These are phyloP conservation scores for Caracal caracal DNA, from an alignment of 2,113 vertebrate species.

Conservation along the genomic window DNA sequence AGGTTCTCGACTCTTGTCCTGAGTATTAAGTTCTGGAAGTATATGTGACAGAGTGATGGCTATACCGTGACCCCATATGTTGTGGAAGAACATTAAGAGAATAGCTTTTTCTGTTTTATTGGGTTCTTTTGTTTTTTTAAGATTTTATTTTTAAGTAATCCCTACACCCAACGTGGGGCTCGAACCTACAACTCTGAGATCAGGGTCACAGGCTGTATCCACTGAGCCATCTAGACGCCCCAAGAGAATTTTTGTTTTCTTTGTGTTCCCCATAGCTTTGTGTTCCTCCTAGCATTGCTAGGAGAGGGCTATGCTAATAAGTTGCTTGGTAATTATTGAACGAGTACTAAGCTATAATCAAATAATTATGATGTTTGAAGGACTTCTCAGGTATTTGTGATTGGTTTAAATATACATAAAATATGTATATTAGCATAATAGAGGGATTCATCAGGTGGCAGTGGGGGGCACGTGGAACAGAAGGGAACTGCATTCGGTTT, in stretches of 20 bases:
- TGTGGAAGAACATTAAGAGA: neutral
- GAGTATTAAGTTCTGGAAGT: neutral
- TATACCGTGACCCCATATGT: neutral
- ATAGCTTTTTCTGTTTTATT: neutral
- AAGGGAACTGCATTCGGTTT: neutral
- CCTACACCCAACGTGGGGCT: too few relatives aligned
- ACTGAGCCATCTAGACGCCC: too few relatives aligned
- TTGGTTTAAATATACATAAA: neutral
- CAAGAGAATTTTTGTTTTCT: neutral
- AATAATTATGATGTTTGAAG: neutral
- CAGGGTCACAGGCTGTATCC: too few relatives aligned
- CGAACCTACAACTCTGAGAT: too few relatives aligned
- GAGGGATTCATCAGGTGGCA: neutral
- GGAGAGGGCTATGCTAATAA: neutral
- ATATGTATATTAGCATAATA: neutral
- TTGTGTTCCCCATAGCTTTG: neutral
- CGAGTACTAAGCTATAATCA: neutral
- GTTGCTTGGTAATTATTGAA: neutral
- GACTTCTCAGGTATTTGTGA: slow-evolving; percentile 31
- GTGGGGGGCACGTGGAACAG: neutral
- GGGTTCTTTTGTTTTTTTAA: too few relatives aligned
- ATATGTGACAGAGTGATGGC: neutral
- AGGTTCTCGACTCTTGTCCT: neutral
- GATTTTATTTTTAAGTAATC: too few relatives aligned
- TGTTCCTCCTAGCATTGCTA: neutral